These are phyloP conservation scores for Astur gentilis DNA, from an alignment of 2,113 vertebrate species.

Conservation along the genomic window DNA sequence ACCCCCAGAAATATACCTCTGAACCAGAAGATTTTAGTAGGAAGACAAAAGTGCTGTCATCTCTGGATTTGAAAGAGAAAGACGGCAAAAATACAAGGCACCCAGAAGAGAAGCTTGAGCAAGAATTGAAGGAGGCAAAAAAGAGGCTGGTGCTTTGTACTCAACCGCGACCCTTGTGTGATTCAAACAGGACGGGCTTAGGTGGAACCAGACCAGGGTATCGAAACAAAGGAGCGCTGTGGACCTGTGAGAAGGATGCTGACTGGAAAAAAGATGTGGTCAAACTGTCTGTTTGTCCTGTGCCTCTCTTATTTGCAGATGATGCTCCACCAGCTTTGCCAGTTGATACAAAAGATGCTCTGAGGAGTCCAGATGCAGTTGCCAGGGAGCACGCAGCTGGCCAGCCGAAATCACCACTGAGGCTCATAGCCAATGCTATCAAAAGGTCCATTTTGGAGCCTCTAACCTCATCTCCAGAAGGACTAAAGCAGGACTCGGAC, in stretches of 20 bases:
- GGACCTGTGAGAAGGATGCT: not conserved
- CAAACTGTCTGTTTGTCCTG: not conserved
- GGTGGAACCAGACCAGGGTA: not conserved
- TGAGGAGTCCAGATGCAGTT: not conserved
- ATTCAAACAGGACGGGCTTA: not conserved
- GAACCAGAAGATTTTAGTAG: not conserved
- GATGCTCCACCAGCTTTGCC: not conserved
- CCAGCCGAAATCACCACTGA: conserved; percentile 65
- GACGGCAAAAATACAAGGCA: not conserved
- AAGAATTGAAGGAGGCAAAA: conserved; percentile 2
- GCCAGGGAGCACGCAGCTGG: not conserved
- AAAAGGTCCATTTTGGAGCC: conserved; percentile 65
- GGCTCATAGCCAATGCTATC: conserved; percentile 65
- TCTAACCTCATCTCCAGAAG: conserved; percentile 20
- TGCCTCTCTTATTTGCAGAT: not conserved
- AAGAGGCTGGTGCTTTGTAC: conserved; percentile 26
- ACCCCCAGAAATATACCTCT: not conserved
- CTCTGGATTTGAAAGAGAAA: not conserved
- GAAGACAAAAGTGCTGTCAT: not conserved
- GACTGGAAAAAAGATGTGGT: not conserved
- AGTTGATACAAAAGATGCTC: not conserved
- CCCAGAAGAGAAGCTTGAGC: not conserved
- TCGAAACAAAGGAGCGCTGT: not conserved
- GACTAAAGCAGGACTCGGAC: conserved; percentile 25
- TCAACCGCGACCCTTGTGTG: conserved; percentile 16